Evolutionary conservation across 2,113 vertebrate genomes (phyloP).

Genomic region (Amblyornis subalaris): DNA sequence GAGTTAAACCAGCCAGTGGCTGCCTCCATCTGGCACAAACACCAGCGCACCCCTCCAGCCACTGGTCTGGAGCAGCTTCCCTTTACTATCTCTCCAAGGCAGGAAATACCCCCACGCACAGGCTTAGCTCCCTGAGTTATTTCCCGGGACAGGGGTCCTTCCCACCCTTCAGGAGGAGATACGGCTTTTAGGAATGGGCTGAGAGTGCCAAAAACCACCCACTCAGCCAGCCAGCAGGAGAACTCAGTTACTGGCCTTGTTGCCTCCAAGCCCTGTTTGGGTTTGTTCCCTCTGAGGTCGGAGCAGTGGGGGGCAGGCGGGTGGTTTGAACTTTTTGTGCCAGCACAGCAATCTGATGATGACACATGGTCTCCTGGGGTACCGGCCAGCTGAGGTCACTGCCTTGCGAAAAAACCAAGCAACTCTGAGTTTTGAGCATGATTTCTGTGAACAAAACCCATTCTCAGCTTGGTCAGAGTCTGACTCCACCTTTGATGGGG

Average conservation of each 20-base stretch:
- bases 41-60: fast-evolving
- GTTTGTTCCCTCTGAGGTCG: neutral
- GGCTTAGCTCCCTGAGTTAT: neutral
- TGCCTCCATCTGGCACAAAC: neutral
- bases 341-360: neutral
- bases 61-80: neutral
- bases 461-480: neutral
- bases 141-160: neutral
- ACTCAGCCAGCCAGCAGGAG: neutral
- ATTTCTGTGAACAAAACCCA: neutral
- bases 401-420: neutral
- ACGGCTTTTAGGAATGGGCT: neutral
- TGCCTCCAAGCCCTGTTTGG: neutral
- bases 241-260: fast-evolving
- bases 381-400: neutral
- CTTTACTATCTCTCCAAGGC: neutral
- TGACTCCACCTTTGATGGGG: fast-evolving
- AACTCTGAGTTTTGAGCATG: neutral
- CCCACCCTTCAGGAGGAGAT: neutral
- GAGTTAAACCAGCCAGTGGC: neutral
- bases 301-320: neutral
- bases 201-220: conserved; percentile 9
- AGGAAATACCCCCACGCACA: neutral
- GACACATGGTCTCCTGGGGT: neutral
- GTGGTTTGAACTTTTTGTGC: neutral